These are phyloP conservation scores for Melikaiella ostensackeni DNA, from an alignment of 2,888 invertebrate genomes.

Conservation along the genomic window DNA sequence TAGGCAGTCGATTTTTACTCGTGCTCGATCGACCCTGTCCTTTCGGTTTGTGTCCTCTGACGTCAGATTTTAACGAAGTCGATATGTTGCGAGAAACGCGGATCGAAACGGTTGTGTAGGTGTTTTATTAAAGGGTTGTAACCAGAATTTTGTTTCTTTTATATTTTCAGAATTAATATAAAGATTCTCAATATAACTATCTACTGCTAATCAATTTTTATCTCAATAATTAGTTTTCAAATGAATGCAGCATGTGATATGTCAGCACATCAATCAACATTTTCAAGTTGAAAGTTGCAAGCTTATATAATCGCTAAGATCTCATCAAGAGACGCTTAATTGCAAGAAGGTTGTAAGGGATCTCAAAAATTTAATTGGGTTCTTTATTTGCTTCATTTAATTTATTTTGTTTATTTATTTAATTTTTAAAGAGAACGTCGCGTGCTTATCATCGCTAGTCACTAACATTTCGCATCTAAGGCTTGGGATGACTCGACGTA, in stretches of 20 bases:
- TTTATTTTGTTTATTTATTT: background rate
- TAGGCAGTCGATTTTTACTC: constrained; percentile 21
- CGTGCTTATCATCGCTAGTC: constrained; percentile 15
- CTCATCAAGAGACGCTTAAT: background rate
- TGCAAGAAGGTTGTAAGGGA: background rate
- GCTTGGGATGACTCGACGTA: constrained; percentile 10
- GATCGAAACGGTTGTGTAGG: constrained; percentile 33
- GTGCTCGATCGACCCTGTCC: constrained; percentile 15
- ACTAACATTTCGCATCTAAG: constrained; percentile 7
- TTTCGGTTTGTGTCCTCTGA: constrained; percentile 24
- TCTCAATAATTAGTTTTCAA: background rate
- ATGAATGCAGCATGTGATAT: background rate
- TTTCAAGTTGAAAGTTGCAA: background rate
- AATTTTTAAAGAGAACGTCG: background rate
- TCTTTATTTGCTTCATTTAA: background rate
- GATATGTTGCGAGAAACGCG: constrained; percentile 16
- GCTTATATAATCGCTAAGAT: background rate
- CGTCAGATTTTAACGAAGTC: constrained; percentile 36
- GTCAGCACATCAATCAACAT: background rate
- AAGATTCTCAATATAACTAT: too few relatives aligned
- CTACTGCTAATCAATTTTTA: background rate
- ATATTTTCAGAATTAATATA: too few relatives aligned
- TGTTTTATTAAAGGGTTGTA: background rate
- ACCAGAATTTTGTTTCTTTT: too few relatives aligned
- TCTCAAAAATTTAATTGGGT: background rate